Conservation (phyloP, 2,113 vertebrate species). For the Nicator chloris region DNA sequence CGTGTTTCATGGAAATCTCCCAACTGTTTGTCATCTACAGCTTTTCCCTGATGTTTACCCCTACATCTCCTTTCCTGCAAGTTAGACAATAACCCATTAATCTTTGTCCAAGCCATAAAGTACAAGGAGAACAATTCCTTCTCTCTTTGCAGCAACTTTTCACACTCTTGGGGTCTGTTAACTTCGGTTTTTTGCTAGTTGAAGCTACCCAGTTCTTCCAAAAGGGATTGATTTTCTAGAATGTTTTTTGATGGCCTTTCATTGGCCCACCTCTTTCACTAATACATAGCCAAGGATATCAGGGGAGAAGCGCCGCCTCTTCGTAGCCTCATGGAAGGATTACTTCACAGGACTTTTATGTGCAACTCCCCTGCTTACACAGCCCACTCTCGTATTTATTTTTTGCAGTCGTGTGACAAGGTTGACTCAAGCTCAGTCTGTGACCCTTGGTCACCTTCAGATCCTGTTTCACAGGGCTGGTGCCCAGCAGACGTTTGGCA, state of each 20-base stretch:
- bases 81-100: background rate
- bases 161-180: background rate
- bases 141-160: background rate
- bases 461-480: slow-evolving; percentile 49
- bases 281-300: background rate
- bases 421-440: slow-evolving; percentile 44
- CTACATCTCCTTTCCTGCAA: background rate
- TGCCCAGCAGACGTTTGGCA: slow-evolving; percentile 38
- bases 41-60: background rate
- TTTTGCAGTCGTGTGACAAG: slow-evolving; percentile 39
- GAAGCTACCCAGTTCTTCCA: background rate
- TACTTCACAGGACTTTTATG: background rate
- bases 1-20: background rate
- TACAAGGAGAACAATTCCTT: background rate
- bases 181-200: background rate
- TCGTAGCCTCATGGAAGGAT: background rate
- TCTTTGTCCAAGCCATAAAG: background rate
- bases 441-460: slow-evolving; percentile 34
- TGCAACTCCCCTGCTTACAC: background rate
- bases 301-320: background rate
- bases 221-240: background rate
- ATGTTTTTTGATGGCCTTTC: background rate
- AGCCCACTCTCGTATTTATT: background rate
- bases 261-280: background rate
- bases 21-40: background rate